Percentiles rank a stretch among this genome's conserved stretches.
Evolutionary conservation across 23 tunicate species (phyloP).

Genomic region (Oikopleura albicans): DNA sequence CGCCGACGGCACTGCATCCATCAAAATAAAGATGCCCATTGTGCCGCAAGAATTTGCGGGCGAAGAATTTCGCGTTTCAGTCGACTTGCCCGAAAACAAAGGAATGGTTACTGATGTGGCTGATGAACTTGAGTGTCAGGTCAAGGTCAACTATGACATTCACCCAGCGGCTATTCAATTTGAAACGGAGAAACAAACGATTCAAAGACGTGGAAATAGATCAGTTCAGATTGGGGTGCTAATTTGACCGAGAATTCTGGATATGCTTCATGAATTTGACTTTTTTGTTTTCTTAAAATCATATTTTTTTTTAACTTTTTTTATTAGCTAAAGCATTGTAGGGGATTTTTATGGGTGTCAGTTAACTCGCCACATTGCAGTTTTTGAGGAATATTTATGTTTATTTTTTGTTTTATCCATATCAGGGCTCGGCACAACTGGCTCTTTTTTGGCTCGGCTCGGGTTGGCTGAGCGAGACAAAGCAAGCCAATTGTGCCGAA

Average conservation of each 20-base stretch:
- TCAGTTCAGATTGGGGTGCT: no score
- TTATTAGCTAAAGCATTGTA: no score
- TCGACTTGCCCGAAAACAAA: not conserved
- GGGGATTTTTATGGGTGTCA: no score
- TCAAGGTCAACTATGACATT: not conserved
- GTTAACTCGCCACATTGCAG: not conserved
- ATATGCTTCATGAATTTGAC: no score
- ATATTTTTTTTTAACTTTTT: no score
- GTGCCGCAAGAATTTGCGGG: not conserved
- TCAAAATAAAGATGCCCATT: not conserved
- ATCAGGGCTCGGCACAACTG: no score
- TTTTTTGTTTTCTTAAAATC: no score
- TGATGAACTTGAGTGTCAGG: not conserved
- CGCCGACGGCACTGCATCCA: not conserved
- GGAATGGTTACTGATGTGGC: not conserved
- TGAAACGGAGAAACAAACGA: not conserved
- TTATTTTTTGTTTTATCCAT: no score
- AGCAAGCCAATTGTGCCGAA: no score
- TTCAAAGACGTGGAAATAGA: not conserved
- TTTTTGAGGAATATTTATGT: not conserved
- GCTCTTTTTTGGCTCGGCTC: no score
- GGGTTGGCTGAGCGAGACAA: no score
- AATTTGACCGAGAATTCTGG: no score
- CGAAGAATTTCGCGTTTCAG: not conserved
- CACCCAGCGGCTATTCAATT: not conserved